phyloP scores from a whole-genome alignment of 2,888 invertebrate species.

The Spilarctia lutea region DNA sequence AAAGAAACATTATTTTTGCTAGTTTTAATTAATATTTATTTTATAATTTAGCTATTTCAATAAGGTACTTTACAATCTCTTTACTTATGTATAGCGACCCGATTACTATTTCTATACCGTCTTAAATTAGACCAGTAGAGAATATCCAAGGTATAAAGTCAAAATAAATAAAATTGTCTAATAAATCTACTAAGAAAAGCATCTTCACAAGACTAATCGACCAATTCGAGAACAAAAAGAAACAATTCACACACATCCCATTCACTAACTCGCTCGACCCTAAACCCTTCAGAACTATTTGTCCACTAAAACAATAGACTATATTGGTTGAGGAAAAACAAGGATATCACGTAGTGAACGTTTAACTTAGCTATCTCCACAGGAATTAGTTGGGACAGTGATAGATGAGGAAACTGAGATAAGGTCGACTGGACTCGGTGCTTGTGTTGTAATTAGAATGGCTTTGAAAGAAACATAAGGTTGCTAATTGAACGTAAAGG shows the following conservation, averaged over 20 bases:
- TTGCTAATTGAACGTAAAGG: not conserved
- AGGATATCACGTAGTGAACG: conserved; percentile 30
- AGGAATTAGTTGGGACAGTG: conserved; percentile 52
- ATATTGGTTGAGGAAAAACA: conserved; percentile 38
- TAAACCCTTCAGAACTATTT: conserved; percentile 30
- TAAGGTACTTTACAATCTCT: too few species aligned
- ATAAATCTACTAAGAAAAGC: not conserved
- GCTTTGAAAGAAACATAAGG: conserved; percentile 22
- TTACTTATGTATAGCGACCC: not conserved
- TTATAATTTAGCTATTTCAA: too few species aligned
- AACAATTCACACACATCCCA: conserved; percentile 22
- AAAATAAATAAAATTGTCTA: not conserved
- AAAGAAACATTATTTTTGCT: too few species aligned
- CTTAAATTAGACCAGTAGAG: not conserved
- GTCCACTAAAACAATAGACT: conserved; percentile 37
- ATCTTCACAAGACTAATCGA: conserved; percentile 1
- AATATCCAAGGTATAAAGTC: not conserved
- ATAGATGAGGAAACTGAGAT: conserved; percentile 46
- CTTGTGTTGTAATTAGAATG: conserved; percentile 38
- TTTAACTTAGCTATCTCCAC: conserved; percentile 45
- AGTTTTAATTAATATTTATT: too few species aligned
- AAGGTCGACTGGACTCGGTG: conserved; percentile 28
- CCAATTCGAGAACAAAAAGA: conserved; percentile 19
- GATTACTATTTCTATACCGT: not conserved
- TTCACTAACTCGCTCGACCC: conserved; percentile 18